Conservation (phyloP, 2,888 invertebrate genomes). For the Dromius quadrimaculatus region DNA sequence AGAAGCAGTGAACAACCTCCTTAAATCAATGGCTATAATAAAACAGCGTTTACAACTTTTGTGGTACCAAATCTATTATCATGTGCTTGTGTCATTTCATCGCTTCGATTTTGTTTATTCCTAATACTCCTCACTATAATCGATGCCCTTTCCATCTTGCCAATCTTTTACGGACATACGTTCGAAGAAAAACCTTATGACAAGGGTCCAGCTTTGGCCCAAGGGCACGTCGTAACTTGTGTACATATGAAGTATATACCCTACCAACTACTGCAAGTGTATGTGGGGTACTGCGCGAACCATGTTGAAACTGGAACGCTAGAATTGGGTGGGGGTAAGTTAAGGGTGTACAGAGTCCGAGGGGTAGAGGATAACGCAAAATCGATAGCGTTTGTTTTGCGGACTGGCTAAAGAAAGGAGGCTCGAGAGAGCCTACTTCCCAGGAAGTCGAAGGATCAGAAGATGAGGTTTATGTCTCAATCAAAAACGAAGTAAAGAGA, state of each 20-base stretch:
- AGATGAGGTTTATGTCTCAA: constrained; percentile 27
- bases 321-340: constrained; percentile 48
- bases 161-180: neutral
- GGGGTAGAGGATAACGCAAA: constrained; percentile 64
- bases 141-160: constrained; percentile 3
- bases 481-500: no score
- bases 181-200: neutral
- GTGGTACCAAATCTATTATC: no score
- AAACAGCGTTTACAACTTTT: no score
- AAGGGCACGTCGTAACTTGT: constrained; percentile 30
- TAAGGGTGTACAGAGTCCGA: constrained; percentile 53
- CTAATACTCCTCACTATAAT: no score
- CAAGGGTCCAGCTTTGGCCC: constrained; percentile 4
- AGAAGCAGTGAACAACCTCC: no score
- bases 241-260: constrained; percentile 58
- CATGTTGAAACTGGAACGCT: constrained; percentile 25
- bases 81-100: no score
- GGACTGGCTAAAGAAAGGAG: constrained; percentile 57
- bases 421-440: constrained; percentile 24
- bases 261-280: constrained; percentile 64
- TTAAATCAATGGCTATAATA: no score
- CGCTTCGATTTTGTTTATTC: no score
- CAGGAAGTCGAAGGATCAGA: constrained; percentile 11
- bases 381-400: constrained; percentile 68
- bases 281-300: constrained; percentile 61